Evolutionary conservation across 2,888 invertebrate species (phyloP), one percentile per base, ranked within the genome.

Genomic region (Drosophila bunnanda): DNA sequence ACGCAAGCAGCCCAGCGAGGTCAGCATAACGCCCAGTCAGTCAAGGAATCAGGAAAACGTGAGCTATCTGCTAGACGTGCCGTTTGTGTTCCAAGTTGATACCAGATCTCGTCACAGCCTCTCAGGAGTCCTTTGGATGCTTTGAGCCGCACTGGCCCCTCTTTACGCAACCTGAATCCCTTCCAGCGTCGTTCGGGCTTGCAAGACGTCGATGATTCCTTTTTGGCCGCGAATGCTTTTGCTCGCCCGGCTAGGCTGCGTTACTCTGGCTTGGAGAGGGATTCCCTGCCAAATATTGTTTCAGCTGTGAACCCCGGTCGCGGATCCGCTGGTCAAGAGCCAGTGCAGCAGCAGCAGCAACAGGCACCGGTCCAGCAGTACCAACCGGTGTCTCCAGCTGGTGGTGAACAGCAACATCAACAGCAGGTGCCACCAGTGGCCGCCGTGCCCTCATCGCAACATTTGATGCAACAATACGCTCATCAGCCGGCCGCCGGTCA

Each of bases 61-160:
- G 86, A 89, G 90, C 59, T 17, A 5, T n/a, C 34, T 12, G 7
- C 12, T 10, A 4, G 15, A n/a, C 20, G 17, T 7, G 28, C 17
- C 4, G 9, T 32, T 22, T 15, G 12, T 32, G 15, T n/a, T n/a
- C 10, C 12, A 9, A 13, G 20, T 32, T 54, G 8, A 50, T 17
- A 5, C 9, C 32, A 30, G 25, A 20, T 32, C 43, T 39, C n/a
- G 30, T 58, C 48, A 52, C 68, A 89, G 89, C 56, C 78, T 8
- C 78, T 76, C 44, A 91, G 91, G 76, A 91, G 91, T 75, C 92
- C 91, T 0, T 70, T 91, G 61, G 91, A 91, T 78, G 90, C 92
- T 1, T 75, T 91, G 50, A 91, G 91, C 34, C 91, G 89, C 10
- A 72, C 54, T n/a, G 66, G 58, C 9, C 22, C 20, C 30, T 20